Conservation (phyloP, 2,113 vertebrate species). For the Saguinus midas region DNA sequence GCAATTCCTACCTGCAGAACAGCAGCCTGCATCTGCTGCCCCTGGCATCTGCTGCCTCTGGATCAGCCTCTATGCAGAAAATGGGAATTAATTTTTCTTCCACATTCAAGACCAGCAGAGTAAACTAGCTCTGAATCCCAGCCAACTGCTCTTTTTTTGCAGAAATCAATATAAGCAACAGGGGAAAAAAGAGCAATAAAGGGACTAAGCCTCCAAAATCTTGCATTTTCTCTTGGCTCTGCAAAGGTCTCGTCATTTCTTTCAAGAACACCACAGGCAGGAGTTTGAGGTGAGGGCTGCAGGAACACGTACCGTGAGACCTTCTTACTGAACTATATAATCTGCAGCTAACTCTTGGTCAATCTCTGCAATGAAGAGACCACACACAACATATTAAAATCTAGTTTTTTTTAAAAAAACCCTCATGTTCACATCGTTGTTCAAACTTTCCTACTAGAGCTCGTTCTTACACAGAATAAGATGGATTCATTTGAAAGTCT, state of each 20-base stretch:
- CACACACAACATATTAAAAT: not conserved
- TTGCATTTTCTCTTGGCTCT: not conserved
- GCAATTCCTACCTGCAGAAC: not conserved
- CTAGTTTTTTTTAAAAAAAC: not conserved
- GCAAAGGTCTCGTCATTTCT: not conserved
- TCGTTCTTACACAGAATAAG: not conserved
- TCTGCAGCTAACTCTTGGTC: not conserved
- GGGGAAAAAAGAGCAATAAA: not conserved
- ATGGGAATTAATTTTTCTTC: not conserved
- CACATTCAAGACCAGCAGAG: not conserved
- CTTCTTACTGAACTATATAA: no score
- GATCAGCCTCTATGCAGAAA: not conserved
- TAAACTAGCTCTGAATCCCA: not conserved
- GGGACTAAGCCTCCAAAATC: not conserved
- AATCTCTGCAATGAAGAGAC: not conserved
- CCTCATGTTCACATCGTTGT: not conserved
- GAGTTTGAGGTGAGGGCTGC: rapidly evolving
- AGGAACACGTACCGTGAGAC: not conserved
- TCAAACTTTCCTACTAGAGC: not conserved
- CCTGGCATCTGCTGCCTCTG: not conserved
- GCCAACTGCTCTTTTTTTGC: not conserved
- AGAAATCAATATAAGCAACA: not conserved
- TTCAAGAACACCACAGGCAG: not conserved
- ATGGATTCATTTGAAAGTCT: not conserved
- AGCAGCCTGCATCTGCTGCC: not conserved